Evolutionary conservation across 37 sponge, comb jelly and placozoan genomes (phyloP).

Genomic region (Oscarella lobularis): DNA sequence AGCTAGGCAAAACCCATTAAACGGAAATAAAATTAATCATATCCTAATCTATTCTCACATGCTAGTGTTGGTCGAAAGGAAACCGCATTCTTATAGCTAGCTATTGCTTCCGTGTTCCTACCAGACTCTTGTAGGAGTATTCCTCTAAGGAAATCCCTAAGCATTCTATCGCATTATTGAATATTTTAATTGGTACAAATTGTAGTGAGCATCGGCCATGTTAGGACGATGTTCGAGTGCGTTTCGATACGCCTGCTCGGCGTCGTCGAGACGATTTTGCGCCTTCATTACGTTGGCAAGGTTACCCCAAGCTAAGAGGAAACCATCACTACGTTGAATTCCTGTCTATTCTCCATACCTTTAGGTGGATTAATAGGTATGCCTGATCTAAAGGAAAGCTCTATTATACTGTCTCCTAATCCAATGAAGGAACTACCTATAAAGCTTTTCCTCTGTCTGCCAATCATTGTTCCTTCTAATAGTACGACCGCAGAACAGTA

Average conservation of each 20-base stretch:
- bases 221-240: constrained; percentile 29
- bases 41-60: constrained; percentile 20
- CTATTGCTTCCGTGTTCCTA: constrained; percentile 6
- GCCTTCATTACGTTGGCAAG: constrained; percentile 21
- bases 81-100: constrained; percentile 18
- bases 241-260: constrained; percentile 24
- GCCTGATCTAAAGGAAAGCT: constrained; percentile 29
- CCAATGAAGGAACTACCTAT: no score
- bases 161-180: no score
- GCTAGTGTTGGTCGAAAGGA: constrained; percentile 29
- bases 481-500: no score
- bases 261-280: constrained; percentile 9
- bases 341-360: no score
- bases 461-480: constrained; percentile 22
- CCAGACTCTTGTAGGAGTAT: constrained; percentile 11
- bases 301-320: constrained; percentile 23
- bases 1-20: constrained; percentile 9
- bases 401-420: no score
- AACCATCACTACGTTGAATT: no score
- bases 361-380: constrained; percentile 27
- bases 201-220: constrained; percentile 51
- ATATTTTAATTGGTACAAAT: no score
- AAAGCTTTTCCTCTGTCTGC: constrained; percentile 26
- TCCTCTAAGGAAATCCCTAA: constrained; percentile 16
- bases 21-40: no score